These are phyloP conservation scores for Drepana arcuata DNA, from an alignment of 1,140 invertebrate species.

Conservation along the genomic window DNA sequence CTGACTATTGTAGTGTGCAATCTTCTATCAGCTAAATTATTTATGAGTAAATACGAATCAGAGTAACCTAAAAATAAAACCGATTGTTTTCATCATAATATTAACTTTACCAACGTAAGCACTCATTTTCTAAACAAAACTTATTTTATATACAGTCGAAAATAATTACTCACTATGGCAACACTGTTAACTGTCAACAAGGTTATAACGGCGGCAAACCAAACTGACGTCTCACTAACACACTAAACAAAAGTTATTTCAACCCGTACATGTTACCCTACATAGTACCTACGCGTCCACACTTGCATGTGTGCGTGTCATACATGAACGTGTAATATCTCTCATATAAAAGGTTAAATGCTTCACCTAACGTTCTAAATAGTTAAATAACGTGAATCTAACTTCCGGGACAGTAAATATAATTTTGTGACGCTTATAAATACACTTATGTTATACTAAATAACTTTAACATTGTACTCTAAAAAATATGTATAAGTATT, in stretches of 20 bases:
- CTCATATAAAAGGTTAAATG: constrained; percentile 64
- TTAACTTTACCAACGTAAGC: constrained; percentile 37
- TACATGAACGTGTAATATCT: constrained; percentile 18
- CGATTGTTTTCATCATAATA: background rate
- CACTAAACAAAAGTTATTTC: constrained; percentile 50
- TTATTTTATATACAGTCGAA: constrained; percentile 61
- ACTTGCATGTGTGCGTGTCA: background rate
- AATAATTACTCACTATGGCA: constrained; percentile 65
- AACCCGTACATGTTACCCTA: constrained; percentile 47
- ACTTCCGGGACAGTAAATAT: constrained; percentile 65
- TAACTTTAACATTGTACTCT: constrained; percentile 72
- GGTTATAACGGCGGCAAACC: constrained; percentile 56
- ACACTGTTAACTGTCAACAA: constrained; percentile 67
- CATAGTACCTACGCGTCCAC: constrained; percentile 2
- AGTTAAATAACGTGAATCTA: constrained; percentile 65
- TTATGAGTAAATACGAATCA: constrained; percentile 3
- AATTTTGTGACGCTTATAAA: constrained; percentile 63
- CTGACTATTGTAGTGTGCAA: constrained; percentile 22
- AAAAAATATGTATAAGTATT: constrained; percentile 72
- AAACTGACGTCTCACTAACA: constrained; percentile 56
- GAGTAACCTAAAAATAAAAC: constrained; percentile 46
- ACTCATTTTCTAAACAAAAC: constrained; percentile 58
- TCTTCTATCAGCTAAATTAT: constrained; percentile 8
- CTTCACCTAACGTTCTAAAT: constrained; percentile 59
- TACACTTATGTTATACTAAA: constrained; percentile 66